Conservation (phyloP, 2,797 vertebrate species). For the Danio tinwini region DNA sequence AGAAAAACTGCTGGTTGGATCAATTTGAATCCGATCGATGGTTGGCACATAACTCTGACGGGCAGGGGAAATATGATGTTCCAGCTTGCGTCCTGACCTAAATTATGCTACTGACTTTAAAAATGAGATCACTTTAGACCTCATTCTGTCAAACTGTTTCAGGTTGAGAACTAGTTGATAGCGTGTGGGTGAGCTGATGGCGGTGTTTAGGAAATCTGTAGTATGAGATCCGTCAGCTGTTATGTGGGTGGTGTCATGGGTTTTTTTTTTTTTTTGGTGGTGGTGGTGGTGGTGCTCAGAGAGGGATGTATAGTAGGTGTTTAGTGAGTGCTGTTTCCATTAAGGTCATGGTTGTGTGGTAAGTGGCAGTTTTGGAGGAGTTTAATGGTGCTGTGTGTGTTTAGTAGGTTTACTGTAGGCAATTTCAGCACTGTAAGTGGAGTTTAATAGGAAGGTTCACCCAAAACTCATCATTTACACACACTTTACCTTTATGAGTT, state of each 20-base stretch:
- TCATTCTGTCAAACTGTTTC: constrained; percentile 1
- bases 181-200: constrained; percentile 20
- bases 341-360: neutral
- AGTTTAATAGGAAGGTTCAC: no score
- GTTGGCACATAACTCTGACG: neutral
- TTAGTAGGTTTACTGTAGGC: neutral
- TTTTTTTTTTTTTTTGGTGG: constrained; percentile 3
- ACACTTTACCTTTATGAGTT: no score
- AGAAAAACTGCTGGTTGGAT: constrained; percentile 12
- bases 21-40: constrained; percentile 17
- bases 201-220: constrained; percentile 3
- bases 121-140: constrained; percentile 16
- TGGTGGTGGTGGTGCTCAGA: neutral
- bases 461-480: no score
- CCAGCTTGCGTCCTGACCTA: constrained; percentile 21
- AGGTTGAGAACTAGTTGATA: constrained; percentile 8
- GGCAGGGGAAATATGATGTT: constrained; percentile 8
- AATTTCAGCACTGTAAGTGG: neutral
- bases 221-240: constrained; percentile 29
- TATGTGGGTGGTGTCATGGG: constrained; percentile 26
- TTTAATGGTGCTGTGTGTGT: neutral
- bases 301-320: neutral
- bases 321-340: neutral
- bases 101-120: constrained; percentile 20
- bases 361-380: neutral